phyloP scores from a whole-genome alignment of 1,140 invertebrate species.

The Drosophila repletoides region DNA sequence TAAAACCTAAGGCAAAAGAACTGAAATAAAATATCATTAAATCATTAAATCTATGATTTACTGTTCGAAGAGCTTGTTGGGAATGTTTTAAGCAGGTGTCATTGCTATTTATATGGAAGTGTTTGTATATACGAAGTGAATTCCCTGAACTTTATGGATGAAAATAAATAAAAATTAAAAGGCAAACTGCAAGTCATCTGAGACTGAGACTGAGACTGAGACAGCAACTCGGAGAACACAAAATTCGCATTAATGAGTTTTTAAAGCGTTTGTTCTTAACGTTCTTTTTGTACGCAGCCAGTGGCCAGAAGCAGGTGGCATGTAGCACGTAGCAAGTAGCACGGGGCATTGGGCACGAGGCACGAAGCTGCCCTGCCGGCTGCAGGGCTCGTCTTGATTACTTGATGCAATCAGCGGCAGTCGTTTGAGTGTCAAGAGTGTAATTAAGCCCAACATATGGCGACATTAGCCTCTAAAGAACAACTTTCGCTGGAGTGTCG shows the following conservation, averaged over 20 bases:
- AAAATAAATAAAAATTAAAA: constrained; percentile 2
- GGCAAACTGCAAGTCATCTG: constrained; percentile 30
- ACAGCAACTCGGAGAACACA: constrained; percentile 4
- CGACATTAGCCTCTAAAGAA: constrained; percentile 21
- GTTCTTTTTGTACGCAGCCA: neutral
- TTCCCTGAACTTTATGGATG: constrained; percentile 19
- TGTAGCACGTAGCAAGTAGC: constrained; percentile 16
- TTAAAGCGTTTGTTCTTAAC: constrained; percentile 39
- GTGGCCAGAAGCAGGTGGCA: constrained; percentile 5
- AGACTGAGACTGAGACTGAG: neutral
- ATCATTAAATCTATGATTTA: constrained; percentile 1
- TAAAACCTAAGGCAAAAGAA: no score
- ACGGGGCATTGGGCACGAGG: no score
- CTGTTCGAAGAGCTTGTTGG: constrained; percentile 2
- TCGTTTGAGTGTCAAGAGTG: constrained; percentile 10
- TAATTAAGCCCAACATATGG: constrained; percentile 39
- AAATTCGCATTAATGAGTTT: constrained; percentile 43
- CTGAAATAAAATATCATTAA: no score
- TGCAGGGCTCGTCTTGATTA: constrained; percentile 20
- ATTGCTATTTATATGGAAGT: constrained; percentile 7
- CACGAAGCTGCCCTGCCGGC: no score
- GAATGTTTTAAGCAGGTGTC: constrained; percentile 11
- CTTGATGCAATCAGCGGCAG: constrained; percentile 27
- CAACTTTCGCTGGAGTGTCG: constrained; percentile 31
- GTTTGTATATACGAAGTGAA: neutral